Percentiles rank a stretch among this genome's conserved stretches.
These are phyloP conservation scores for Nicator chloris DNA, from an alignment of 2,113 vertebrate species.

Conservation along the genomic window DNA sequence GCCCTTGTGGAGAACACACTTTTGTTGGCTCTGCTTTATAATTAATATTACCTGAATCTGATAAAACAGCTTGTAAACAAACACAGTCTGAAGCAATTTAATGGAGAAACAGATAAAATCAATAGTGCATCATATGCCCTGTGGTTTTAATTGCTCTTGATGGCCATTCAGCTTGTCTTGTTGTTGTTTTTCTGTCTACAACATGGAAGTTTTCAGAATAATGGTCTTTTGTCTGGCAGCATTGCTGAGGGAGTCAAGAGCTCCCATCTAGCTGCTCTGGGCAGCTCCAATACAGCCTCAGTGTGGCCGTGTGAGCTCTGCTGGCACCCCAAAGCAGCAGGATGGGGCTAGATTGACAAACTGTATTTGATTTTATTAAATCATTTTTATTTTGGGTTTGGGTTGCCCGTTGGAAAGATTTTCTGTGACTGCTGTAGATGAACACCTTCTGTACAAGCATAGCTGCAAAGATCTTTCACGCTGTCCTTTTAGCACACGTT, in stretches of 20 bases:
- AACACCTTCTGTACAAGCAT: neutral
- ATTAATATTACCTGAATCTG: constrained; percentile 6
- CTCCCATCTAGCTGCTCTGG: neutral
- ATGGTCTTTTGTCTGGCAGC: neutral
- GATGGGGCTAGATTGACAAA: neutral
- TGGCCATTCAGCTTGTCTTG: neutral
- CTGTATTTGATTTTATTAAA: neutral
- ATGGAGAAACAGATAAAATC: constrained; percentile 26
- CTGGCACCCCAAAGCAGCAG: neutral
- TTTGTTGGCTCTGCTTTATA: neutral
- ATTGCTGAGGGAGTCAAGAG: neutral
- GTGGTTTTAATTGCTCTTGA: neutral
- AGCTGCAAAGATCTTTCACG: neutral
- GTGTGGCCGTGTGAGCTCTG: fast-evolving
- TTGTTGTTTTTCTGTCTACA: neutral
- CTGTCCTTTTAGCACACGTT: neutral
- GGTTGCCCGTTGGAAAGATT: neutral
- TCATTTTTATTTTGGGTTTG: neutral
- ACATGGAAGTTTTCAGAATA: neutral
- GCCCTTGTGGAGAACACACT: neutral
- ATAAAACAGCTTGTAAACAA: constrained; percentile 40
- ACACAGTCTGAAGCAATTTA: neutral
- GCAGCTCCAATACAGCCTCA: neutral
- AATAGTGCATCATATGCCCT: neutral
- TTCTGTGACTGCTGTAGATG: neutral